Conservation (phyloP, 2,888 invertebrate species). For the Mycogona germanica region DNA sequence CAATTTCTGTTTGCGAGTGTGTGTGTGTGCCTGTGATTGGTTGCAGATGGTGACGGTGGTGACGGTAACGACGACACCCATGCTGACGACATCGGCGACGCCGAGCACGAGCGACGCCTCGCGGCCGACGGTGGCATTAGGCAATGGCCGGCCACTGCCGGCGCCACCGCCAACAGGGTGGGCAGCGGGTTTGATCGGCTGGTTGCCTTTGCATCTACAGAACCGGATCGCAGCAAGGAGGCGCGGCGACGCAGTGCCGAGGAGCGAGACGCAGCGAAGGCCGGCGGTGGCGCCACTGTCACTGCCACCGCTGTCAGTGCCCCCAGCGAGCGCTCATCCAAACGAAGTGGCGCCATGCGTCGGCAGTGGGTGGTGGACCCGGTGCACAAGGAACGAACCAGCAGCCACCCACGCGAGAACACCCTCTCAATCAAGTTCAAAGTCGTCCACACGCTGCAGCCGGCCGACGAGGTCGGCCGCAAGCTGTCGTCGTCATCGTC, state of each 20-base stretch:
- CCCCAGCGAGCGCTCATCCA: slow-evolving; percentile 3
- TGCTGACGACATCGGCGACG: neutral
- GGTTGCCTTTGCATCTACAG: slow-evolving; percentile 85
- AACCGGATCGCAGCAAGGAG: slow-evolving; percentile 46
- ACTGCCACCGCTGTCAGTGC: neutral
- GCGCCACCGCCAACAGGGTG: too few species aligned
- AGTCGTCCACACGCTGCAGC: slow-evolving; percentile 15
- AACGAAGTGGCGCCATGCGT: slow-evolving; percentile 14
- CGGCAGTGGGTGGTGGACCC: slow-evolving; percentile 21
- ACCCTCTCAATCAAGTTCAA: slow-evolving; percentile 22
- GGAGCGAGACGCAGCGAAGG: slow-evolving; percentile 6
- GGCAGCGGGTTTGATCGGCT: slow-evolving; percentile 82
- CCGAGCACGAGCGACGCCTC: too few species aligned
- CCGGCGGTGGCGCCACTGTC: too few species aligned
- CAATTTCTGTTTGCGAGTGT: too few species aligned
- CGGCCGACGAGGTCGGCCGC: neutral
- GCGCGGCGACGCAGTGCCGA: slow-evolving; percentile 16
- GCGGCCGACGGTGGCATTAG: slow-evolving; percentile 15
- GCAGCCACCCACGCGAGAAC: slow-evolving; percentile 15
- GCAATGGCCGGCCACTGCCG: slow-evolving; percentile 75
- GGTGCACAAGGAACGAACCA: slow-evolving; percentile 15
- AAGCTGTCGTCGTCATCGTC: neutral
- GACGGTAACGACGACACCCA: neutral
- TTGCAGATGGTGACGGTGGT: slow-evolving; percentile 4
- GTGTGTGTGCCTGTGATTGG: too few species aligned